Evolutionary conservation across 92 coral and sea anemone genomes (phyloP), one percentile per base, ranked within the genome.

Genomic region (Blastomussa wellsi): DNA sequence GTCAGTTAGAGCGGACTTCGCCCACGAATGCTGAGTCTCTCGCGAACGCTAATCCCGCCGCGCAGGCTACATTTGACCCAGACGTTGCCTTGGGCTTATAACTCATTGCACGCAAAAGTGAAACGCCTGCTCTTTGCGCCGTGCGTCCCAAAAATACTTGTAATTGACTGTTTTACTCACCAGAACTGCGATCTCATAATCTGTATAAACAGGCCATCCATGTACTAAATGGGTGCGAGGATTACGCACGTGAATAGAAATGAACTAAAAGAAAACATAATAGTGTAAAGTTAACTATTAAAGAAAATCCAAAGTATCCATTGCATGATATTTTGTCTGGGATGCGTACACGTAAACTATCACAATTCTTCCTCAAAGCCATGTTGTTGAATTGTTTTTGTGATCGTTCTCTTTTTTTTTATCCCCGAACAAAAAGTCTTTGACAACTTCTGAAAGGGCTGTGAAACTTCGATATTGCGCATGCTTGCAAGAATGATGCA

Each of bases 141-240:
- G n/a, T n/a, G n/a, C 65, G 12, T 57, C 65, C 16, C 4, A 62
- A 26, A 11, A 62, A 26, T 9, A 62, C 32, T 26, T 9, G 10
- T 9, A 57, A 38, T 3, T 14, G 77, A 44, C 6, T n/a, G 47
- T 16, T 53, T 17, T 22, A 82, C 95, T 73, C 64, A 89, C 95
- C 32, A 72, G 84, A 38, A 92, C 78, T 29, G 70, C 75, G 28
- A 92, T 89, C 88, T 92, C 95, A 11, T 89, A 92, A 67, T 92
- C 95, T 13, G 95, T 85, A 67, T 80, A 89, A 26, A 82, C 64
- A 4, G 90, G 82, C 95, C 92, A 86, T 67, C 88, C 70, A 29
- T 62, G 85, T 47, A 78, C 72, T 69, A 92, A 66, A 79, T 92
- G 95, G 20, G 95, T 92, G 26, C 95, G 84, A 29, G 95, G 95